Conservation (phyloP, 1,140 invertebrate species). For the Mylabris phalerata region DNA sequence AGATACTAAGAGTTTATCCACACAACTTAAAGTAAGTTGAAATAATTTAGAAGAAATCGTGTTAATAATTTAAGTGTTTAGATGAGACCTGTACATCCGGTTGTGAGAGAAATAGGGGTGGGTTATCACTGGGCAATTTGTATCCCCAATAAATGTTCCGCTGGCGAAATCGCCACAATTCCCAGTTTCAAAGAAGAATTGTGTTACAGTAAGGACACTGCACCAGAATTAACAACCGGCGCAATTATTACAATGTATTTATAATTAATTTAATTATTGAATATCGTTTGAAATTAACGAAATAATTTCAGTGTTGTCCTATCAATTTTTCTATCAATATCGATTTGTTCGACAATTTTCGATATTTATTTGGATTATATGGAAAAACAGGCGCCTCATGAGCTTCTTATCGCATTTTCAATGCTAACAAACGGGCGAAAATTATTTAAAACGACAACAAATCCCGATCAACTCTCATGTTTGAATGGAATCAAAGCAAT, state of each 20-base stretch:
- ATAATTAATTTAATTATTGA: constrained; percentile 1
- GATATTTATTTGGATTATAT: too few relatives aligned
- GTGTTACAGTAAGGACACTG: constrained; percentile 5
- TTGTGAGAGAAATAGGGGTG: too few relatives aligned
- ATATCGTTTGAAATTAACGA: background rate
- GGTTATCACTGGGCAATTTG: background rate
- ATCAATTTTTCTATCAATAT: too few relatives aligned
- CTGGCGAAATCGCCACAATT: background rate
- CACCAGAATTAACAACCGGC: constrained; percentile 1
- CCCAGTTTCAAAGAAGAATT: background rate
- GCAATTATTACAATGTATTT: constrained; percentile 6
- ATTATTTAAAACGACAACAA: background rate
- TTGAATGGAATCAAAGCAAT: constrained; percentile 45
- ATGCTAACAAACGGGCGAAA: too few relatives aligned
- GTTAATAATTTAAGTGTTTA: background rate
- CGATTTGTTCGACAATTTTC: too few relatives aligned
- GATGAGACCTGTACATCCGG: too few relatives aligned
- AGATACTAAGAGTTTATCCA: background rate
- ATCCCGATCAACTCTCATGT: constrained; percentile 40
- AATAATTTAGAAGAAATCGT: background rate
- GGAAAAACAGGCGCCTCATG: too few relatives aligned
- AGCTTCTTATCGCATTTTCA: too few relatives aligned
- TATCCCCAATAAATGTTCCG: constrained; percentile 2
- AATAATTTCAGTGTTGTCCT: too few relatives aligned
- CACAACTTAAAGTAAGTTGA: background rate